Percentiles rank a stretch among this genome's conserved stretches.
Evolutionary conservation across 2,888 invertebrate species (phyloP).

Genomic region (Tipula lateralis): DNA sequence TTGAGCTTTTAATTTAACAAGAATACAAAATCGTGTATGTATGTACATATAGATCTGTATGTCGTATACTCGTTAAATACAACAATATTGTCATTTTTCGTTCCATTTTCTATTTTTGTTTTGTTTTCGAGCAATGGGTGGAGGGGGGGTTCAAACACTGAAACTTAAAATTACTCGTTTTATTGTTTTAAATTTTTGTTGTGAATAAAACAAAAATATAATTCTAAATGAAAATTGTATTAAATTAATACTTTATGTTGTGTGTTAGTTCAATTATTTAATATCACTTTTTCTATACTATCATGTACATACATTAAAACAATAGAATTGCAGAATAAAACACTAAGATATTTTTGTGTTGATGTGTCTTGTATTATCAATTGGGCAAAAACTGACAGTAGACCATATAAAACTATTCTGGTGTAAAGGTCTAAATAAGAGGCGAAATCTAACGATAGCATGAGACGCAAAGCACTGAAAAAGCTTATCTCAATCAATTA

Average conservation of each 20-base stretch:
- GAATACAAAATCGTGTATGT: no score
- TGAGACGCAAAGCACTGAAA: no score
- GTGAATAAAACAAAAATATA: neutral
- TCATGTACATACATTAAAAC: neutral
- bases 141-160: neutral
- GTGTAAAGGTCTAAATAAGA: no score
- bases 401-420: no score
- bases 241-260: neutral
- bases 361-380: no score
- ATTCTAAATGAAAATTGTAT: neutral
- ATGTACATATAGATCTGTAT: neutral
- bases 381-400: no score
- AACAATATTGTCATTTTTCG: neutral
- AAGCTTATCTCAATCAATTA: no score
- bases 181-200: neutral
- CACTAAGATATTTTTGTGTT: neutral
- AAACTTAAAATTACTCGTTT: neutral
- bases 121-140: neutral
- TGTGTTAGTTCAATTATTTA: neutral
- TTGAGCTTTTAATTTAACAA: constrained; percentile 19
- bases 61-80: neutral
- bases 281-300: neutral
- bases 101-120: neutral
- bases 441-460: no score
- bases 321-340: neutral